A percentile compares a stretch with the other conserved stretches of the same genome.
phyloP scores from a whole-genome alignment of 23 tunicate species.

The Phallusia fumigata region DNA sequence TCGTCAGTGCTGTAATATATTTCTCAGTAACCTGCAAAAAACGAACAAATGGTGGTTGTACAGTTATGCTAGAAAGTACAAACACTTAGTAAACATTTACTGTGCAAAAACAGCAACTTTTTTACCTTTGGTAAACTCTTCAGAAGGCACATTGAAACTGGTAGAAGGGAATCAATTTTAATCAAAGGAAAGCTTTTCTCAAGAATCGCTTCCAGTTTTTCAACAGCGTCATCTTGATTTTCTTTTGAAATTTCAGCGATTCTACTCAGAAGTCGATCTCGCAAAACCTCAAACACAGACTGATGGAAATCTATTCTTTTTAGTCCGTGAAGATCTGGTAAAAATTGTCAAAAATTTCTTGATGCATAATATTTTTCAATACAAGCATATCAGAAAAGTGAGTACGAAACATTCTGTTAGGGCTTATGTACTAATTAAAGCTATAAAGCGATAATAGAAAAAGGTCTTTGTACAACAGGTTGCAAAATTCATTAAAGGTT shows the following conservation, averaged over 20 bases:
- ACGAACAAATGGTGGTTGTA: neutral
- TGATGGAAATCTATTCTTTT: conserved; percentile 79
- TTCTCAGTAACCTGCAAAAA: conserved; percentile 81
- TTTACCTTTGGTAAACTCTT: conserved; percentile 80
- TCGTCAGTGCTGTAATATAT: conserved; percentile 64
- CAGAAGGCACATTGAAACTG: conserved; percentile 82
- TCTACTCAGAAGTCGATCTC: conserved; percentile 53
- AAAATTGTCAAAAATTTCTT: conserved; percentile 5
- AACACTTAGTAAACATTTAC: neutral
- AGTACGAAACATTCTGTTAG: too few relatives aligned
- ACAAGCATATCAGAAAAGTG: too few relatives aligned
- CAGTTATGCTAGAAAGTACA: neutral
- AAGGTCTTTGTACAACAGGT: neutral
- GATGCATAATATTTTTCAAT: too few relatives aligned
- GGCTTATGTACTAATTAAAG: too few relatives aligned
- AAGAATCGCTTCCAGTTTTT: conserved; percentile 76
- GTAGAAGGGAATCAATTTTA: conserved; percentile 63
- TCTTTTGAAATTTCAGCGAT: conserved; percentile 63
- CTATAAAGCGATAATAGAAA: too few relatives aligned
- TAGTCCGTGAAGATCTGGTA: conserved; percentile 74
- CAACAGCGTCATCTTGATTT: conserved; percentile 56
- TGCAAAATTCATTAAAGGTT: neutral
- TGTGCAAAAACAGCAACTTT: neutral
- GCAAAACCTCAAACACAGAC: conserved; percentile 84
- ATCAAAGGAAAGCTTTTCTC: conserved; percentile 88